These are phyloP conservation scores for Leucoma salicis DNA, from an alignment of 2,888 invertebrate genomes.

Conservation along the genomic window DNA sequence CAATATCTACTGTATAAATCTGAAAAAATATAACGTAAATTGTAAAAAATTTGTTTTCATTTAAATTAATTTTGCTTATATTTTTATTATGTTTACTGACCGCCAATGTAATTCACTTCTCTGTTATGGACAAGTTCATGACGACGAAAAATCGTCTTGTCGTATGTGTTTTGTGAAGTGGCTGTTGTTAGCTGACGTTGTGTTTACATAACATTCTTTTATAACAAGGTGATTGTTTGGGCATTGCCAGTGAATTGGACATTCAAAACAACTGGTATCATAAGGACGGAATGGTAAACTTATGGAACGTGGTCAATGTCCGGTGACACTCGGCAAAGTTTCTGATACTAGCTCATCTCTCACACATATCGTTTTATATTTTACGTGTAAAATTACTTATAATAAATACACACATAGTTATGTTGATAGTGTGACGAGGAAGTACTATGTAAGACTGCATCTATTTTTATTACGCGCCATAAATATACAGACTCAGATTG, in stretches of 20 bases:
- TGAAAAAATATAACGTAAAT: slow-evolving; percentile 8
- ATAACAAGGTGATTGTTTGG: slow-evolving; percentile 62
- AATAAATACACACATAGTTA: slow-evolving; percentile 8
- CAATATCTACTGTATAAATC: slow-evolving; percentile 9
- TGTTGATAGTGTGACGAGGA: slow-evolving; percentile 16
- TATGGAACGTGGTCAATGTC: slow-evolving; percentile 62
- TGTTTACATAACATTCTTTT: slow-evolving; percentile 66
- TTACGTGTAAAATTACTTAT: slow-evolving; percentile 8
- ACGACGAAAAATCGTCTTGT: slow-evolving; percentile 36
- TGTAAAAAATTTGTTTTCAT: background rate
- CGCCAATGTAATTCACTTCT: slow-evolving; percentile 8
- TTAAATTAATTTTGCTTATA: slow-evolving; percentile 8
- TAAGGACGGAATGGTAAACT: slow-evolving; percentile 42
- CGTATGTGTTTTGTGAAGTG: slow-evolving; percentile 50
- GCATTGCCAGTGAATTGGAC: slow-evolving; percentile 39
- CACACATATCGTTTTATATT: background rate
- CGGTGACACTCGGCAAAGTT: slow-evolving; percentile 50
- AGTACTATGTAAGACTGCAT: slow-evolving; percentile 22
- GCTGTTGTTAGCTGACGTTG: slow-evolving; percentile 33
- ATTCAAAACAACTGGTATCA: slow-evolving; percentile 55
- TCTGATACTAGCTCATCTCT: slow-evolving; percentile 34
- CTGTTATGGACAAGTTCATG: slow-evolving; percentile 18
- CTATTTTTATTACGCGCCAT: slow-evolving; percentile 13
- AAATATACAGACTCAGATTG: too few species aligned
- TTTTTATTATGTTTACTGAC: background rate